These are phyloP conservation scores for Montipora sp. DNA, from an alignment of 64 coral and sea anemone genomes.

Conservation along the genomic window DNA sequence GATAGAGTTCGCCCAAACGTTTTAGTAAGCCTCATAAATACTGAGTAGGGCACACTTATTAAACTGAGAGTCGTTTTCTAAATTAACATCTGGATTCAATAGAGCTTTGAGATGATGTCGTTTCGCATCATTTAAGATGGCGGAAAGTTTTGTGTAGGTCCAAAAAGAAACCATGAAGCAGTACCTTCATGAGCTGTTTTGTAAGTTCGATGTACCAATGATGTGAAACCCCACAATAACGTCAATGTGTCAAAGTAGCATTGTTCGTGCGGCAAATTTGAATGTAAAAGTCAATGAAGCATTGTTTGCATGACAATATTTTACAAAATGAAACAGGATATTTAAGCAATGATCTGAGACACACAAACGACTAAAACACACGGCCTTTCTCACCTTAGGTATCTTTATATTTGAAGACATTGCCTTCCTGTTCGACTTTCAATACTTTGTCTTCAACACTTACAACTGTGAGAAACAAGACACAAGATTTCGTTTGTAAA, in stretches of 20 bases:
- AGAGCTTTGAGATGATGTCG: not conserved
- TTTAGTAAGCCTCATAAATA: not conserved
- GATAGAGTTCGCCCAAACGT: too few relatives aligned
- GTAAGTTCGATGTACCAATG: too few relatives aligned
- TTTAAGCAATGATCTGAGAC: not conserved
- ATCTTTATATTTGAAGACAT: not conserved
- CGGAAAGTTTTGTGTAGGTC: not conserved
- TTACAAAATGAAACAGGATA: not conserved
- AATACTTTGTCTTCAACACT: not conserved
- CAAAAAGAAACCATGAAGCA: too few relatives aligned
- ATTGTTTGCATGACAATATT: not conserved
- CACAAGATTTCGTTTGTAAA: not conserved
- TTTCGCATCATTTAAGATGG: not conserved
- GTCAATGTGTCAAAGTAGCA: not conserved
- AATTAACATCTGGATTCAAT: not conserved
- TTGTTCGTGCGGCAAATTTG: not conserved
- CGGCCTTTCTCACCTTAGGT: not conserved
- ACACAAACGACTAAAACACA: too few relatives aligned
- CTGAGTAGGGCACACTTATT: not conserved
- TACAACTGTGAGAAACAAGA: not conserved
- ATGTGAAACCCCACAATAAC: not conserved
- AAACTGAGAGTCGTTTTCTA: not conserved
- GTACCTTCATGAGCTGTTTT: too few relatives aligned
- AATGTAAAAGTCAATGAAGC: not conserved
- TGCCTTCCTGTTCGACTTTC: not conserved